Conservation (phyloP, 2,797 vertebrate species). For the Danionella dracula region DNA sequence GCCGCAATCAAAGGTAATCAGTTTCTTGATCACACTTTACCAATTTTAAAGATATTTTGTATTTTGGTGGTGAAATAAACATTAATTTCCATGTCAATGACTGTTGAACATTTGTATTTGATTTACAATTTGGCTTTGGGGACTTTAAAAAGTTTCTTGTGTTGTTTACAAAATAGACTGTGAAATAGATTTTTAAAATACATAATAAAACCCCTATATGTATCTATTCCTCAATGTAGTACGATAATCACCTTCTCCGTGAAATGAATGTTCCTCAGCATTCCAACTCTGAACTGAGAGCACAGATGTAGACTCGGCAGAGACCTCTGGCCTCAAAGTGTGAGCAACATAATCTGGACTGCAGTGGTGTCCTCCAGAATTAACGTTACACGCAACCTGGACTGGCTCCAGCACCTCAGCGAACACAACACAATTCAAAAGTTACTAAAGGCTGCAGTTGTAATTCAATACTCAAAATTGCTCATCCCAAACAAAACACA, state of each 20-base stretch:
- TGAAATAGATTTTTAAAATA: background rate
- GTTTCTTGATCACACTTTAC: too few species aligned
- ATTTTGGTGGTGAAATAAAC: too few species aligned
- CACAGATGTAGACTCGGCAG: background rate
- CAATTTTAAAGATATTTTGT: too few species aligned
- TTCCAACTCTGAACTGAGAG: background rate
- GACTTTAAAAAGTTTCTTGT: background rate
- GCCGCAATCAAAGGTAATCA: too few species aligned
- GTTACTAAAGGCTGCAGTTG: too few species aligned
- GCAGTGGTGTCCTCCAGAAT: conserved; percentile 38
- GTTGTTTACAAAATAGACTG: background rate
- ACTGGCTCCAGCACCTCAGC: background rate
- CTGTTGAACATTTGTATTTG: too few species aligned
- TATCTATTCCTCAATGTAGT: background rate
- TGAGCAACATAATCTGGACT: conserved; percentile 37
- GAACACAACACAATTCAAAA: background rate
- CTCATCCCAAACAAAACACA: too few species aligned
- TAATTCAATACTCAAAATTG: too few species aligned
- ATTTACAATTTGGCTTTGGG: too few species aligned
- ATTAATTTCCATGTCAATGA: too few species aligned
- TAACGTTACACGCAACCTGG: conserved; percentile 48
- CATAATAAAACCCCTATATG: background rate
- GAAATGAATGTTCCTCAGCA: background rate
- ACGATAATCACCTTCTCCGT: conserved; percentile 32
- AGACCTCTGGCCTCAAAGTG: conserved; percentile 24